These are phyloP conservation scores for Aplysina aerophoba DNA, from an alignment of 37 sponge, comb jelly and placozoan genomes.

Conservation along the genomic window DNA sequence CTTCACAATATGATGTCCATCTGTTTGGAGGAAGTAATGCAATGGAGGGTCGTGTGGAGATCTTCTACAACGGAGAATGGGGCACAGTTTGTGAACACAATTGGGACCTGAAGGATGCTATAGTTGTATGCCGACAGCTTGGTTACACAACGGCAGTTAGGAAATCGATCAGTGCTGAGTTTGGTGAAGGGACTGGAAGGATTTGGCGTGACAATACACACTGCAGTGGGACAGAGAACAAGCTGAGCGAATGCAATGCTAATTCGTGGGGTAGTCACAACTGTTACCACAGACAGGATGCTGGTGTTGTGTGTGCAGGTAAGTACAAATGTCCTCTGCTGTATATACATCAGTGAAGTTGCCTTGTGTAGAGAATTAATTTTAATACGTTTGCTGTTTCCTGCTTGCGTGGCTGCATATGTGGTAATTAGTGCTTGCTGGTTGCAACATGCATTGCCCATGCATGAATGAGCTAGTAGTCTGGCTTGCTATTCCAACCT, in stretches of 20 bases:
- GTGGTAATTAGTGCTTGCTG: no score
- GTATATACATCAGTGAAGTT: no score
- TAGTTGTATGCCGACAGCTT: conserved; percentile 40
- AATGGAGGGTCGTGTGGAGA: conserved; percentile 17
- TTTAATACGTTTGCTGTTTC: no score
- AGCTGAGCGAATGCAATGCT: neutral
- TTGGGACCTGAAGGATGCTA: conserved; percentile 1
- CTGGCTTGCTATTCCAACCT: no score
- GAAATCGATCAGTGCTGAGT: neutral
- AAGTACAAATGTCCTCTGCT: neutral
- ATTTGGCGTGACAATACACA: conserved; percentile 22
- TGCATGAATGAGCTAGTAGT: no score
- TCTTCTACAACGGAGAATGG: conserved; percentile 34
- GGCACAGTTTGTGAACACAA: conserved; percentile 41
- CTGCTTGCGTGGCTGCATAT: no score
- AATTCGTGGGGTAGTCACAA: neutral
- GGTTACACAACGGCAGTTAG: neutral
- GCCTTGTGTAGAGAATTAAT: no score
- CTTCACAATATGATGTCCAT: neutral
- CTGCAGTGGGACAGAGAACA: conserved; percentile 13
- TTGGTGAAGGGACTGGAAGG: neutral
- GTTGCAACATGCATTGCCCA: no score
- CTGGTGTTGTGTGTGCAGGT: conserved; percentile 38
- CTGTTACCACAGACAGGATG: neutral
- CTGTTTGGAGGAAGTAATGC: neutral